Conservation (phyloP, 2,113 vertebrate genomes). For the Phalacrocorax carbo region DNA sequence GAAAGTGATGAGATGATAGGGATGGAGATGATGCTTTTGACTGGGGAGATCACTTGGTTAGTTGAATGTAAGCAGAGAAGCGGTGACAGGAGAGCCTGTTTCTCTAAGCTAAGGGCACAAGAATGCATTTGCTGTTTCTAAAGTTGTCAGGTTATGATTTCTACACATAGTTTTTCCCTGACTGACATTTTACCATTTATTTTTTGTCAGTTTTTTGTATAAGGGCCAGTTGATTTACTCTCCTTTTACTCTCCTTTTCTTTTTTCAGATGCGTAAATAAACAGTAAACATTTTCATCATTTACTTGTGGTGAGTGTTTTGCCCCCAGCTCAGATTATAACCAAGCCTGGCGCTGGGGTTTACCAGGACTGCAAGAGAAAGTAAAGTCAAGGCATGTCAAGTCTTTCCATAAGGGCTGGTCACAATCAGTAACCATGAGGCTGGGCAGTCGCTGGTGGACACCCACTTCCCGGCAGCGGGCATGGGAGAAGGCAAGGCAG, state of each 20-base stretch:
- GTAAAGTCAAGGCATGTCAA: accelerated
- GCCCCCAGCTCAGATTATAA: neutral
- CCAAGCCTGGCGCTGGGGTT: neutral
- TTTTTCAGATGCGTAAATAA: neutral
- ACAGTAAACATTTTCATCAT: neutral
- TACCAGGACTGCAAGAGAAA: neutral
- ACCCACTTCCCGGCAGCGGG: neutral
- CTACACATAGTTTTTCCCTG: neutral
- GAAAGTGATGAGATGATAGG: neutral
- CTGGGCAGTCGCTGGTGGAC: neutral
- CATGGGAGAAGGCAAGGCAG: neutral
- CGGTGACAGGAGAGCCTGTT: neutral
- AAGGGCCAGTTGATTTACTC: neutral
- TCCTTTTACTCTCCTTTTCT: neutral
- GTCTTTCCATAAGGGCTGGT: neutral
- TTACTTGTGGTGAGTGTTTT: neutral
- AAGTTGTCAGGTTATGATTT: neutral
- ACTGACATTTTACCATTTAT: neutral
- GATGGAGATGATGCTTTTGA: neutral
- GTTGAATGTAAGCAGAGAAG: neutral
- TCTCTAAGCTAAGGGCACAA: neutral
- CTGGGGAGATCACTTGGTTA: neutral
- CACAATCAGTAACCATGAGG: neutral
- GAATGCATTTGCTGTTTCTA: neutral
- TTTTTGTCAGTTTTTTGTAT: neutral